Conservation (phyloP, 2,888 invertebrate species). For the Muschampia plurimacula region DNA sequence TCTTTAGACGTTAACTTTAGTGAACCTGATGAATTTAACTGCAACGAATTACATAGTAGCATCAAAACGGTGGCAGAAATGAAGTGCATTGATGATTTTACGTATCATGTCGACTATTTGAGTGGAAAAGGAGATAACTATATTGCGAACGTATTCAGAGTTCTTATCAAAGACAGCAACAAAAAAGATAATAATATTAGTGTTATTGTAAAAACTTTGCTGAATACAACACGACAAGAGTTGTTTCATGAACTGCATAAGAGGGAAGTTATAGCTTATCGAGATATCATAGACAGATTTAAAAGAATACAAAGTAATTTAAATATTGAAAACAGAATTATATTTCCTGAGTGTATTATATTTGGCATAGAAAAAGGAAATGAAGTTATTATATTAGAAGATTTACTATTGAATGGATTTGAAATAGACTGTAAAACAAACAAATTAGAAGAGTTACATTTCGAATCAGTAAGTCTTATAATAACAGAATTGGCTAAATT, state of each 20-base stretch:
- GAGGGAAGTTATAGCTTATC: conserved; percentile 69
- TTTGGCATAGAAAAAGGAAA: conserved; percentile 58
- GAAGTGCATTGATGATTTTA: conserved; percentile 63
- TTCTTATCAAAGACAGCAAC: conserved; percentile 60
- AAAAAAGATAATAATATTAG: conserved; percentile 53
- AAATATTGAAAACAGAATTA: conserved; percentile 52
- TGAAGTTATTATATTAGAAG: conserved; percentile 72
- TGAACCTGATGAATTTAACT: conserved; percentile 77
- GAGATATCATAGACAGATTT: conserved; percentile 60
- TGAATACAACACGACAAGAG: conserved; percentile 69
- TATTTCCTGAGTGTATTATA: conserved; percentile 64
- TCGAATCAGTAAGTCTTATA: conserved; percentile 57
- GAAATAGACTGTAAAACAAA: conserved; percentile 57
- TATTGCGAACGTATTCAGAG: conserved; percentile 73
- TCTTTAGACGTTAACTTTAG: conserved; percentile 78
- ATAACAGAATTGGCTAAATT: conserved; percentile 70
- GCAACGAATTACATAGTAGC: conserved; percentile 65
- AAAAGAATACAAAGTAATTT: conserved; percentile 58
- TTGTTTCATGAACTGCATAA: conserved; percentile 71
- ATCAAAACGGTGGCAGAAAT: conserved; percentile 61
- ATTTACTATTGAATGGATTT: conserved; percentile 64
- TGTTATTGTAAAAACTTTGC: conserved; percentile 73
- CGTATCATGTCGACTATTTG: conserved; percentile 70
- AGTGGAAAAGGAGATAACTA: conserved; percentile 69
- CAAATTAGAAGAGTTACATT: conserved; percentile 58